Conservation (phyloP, 2,113 vertebrate species). For the Mus musculus region GRCm39 chr16:72899501-72900000, state of each 20-base stretch:
- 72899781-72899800: background rate
- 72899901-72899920: background rate
- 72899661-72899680: background rate
- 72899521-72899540: background rate
- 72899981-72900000: background rate
- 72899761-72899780: background rate
- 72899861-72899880: background rate
- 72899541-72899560: background rate
- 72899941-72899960: slow-evolving; percentile 4
- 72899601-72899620: background rate
- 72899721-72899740: background rate
- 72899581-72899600: background rate
- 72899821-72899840: background rate
- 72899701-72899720: background rate
- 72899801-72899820: background rate
- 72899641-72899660: background rate
- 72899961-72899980: slow-evolving; percentile 31
- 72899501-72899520: background rate
- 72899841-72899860: slow-evolving; percentile 11
- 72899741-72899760: background rate
- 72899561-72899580: background rate
- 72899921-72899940: slow-evolving; percentile 32
- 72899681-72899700: background rate
- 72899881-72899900: background rate
- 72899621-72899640: background rate